Evolutionary conservation across 1,140 invertebrate species (phyloP).

Genomic region (Caenorhabditis brenneri): DNA sequence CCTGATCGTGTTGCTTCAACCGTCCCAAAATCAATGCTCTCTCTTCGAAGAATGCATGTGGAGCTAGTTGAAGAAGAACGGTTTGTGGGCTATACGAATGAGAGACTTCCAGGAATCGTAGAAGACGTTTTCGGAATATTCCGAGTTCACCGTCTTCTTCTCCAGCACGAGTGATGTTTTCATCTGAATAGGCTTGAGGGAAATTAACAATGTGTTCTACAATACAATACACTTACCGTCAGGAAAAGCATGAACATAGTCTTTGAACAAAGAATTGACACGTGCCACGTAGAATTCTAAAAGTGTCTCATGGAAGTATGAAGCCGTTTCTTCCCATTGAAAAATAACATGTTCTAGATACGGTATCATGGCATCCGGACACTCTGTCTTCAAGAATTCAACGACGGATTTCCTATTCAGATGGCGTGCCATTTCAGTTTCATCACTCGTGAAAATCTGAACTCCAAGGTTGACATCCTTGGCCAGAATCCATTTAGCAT

Average conservation of each 20-base stretch:
- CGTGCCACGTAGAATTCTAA: conserved; percentile 40
- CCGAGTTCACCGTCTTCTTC: conserved; percentile 53
- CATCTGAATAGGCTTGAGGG: conserved; percentile 22
- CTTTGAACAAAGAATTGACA: conserved; percentile 42
- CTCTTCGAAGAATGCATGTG: conserved; percentile 44
- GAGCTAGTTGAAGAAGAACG: conserved; percentile 43
- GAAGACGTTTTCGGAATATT: conserved; percentile 18
- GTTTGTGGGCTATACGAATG: conserved; percentile 51
- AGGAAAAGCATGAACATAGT: conserved; percentile 51
- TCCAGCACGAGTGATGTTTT: conserved; percentile 51
- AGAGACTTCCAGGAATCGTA: conserved; percentile 47
- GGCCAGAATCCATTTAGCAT: conserved; percentile 45
- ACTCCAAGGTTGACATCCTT: conserved; percentile 31
- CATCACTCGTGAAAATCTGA: conserved; percentile 52
- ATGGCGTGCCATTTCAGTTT: conserved; percentile 45
- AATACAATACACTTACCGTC: conserved; percentile 15
- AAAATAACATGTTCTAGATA: conserved; percentile 54
- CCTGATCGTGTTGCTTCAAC: conserved; percentile 50
- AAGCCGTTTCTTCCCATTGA: conserved; percentile 43
- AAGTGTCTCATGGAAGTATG: conserved; percentile 51
- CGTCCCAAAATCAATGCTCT: conserved; percentile 51
- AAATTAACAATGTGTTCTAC: background rate
- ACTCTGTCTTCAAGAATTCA: conserved; percentile 42
- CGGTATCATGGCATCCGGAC: conserved; percentile 38
- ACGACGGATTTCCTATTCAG: conserved; percentile 46